Evolutionary conservation across 1,140 invertebrate species (phyloP).

Genomic region (Apocrypta bakeri): DNA sequence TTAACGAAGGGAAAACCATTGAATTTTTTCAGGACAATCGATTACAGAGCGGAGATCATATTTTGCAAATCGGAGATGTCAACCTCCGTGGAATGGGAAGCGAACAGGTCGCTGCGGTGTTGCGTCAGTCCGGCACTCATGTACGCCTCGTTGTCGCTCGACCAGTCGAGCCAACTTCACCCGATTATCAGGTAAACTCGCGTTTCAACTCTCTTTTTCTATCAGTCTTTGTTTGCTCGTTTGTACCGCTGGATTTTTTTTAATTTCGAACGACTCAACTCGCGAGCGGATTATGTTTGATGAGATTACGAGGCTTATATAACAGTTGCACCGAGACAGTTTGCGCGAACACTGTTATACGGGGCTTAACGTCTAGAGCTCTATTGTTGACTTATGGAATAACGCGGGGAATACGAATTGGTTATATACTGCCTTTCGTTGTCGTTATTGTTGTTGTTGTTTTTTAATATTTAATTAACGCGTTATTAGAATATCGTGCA

Average conservation of each 20-base stretch:
- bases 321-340: too few relatives aligned
- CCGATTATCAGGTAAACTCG: constrained; percentile 75
- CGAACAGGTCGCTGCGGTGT: constrained; percentile 96
- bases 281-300: not conserved
- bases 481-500: not conserved
- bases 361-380: too few relatives aligned
- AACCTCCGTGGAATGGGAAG: constrained; percentile 96
- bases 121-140: constrained; percentile 93
- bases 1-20: constrained; percentile 33
- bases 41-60: constrained; percentile 95
- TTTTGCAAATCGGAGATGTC: constrained; percentile 96
- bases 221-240: not conserved
- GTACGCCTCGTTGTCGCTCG: constrained; percentile 95
- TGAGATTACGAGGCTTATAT: not conserved
- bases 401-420: not conserved
- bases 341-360: too few relatives aligned
- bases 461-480: not conserved
- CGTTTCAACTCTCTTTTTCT: not conserved
- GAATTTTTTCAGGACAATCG: constrained; percentile 82
- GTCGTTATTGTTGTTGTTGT: too few relatives aligned
- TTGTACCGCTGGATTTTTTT: not conserved
- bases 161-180: constrained; percentile 84
- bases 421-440: not conserved
- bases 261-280: constrained; percentile 20
- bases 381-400: not conserved